Evolutionary conservation across 64 coral and sea anemone species (phyloP).

Genomic region (Actinia tenebrosa): DNA sequence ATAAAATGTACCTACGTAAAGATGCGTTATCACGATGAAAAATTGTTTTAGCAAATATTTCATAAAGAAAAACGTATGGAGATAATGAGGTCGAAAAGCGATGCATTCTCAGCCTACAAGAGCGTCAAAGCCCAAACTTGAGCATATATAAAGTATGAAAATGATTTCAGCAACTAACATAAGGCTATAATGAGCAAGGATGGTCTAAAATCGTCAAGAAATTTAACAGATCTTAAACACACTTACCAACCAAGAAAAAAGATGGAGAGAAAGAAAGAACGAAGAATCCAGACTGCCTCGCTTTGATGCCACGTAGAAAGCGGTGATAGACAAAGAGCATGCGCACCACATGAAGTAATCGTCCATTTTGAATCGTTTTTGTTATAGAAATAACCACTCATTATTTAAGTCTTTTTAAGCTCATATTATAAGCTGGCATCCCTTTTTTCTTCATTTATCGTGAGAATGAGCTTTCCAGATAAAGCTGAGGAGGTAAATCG

Average conservation of each 20-base stretch:
- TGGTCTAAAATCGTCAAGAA: not conserved
- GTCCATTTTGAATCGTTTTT: constrained; percentile 33
- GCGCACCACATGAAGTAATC: constrained; percentile 5
- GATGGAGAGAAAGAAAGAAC: constrained; percentile 41
- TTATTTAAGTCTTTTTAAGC: not conserved
- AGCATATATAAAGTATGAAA: not conserved
- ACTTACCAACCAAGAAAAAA: constrained; percentile 11
- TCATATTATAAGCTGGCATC: constrained; percentile 30
- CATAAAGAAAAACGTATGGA: not conserved
- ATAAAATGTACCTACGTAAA: too few species aligned
- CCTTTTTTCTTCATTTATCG: constrained; percentile 21
- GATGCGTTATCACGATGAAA: too few species aligned
- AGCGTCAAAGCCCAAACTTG: not conserved
- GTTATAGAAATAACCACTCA: not conserved
- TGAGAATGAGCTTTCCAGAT: constrained; percentile 78
- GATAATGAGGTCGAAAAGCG: not conserved
- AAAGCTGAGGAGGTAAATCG: constrained; percentile 80
- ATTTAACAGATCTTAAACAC: not conserved
- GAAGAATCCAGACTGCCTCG: constrained; percentile 37
- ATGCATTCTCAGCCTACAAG: not conserved
- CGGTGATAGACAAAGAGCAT: constrained; percentile 18
- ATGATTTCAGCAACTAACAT: not conserved
- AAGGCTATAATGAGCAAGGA: not conserved
- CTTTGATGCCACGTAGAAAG: not conserved
- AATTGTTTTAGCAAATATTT: too few species aligned